Evolutionary conservation across 2,888 invertebrate species (phyloP), one percentile per base, ranked within the genome.

Genomic region (Disparrhopalites patrizii): DNA sequence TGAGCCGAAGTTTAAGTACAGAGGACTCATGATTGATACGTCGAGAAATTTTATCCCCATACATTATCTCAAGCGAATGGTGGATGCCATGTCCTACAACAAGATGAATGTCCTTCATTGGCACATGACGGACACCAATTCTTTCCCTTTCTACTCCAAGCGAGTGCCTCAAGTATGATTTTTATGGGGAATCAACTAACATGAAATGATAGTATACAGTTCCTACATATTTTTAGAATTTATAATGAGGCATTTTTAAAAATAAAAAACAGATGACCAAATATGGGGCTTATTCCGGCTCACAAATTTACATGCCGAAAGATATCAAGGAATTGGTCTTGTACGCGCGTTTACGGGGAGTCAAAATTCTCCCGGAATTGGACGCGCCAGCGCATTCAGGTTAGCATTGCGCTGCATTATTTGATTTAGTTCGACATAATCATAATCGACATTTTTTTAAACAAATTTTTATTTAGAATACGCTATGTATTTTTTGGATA

Each of bases 41-140:
- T 79, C 83, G 1, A 76, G 84, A 20, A 77, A 76, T 65, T 77
- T 74, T 63, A 71, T 76, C 61, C 86, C 91, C 0, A 79, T 92
- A 70, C 78, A 78, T 10, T 83, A 84, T 50, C 85, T 92, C 15
- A 84, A 85, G 75, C 84, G 83, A 70, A 89, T 89, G 62, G 82
- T 94, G 70, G 89, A 93, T 75, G 94, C 86, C 0, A 91, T 96
- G 89, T 88, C 89, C 0, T 84, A 89, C 15, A 88, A 88, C 55
- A 96, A 96, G 80, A 66, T 83, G 77, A 83, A 83, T 73, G 81
- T 82, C 7, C 78, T 83, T 63, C 83, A 83, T 73, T 83, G 82
- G 82, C 76, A 75, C 68, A 62, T 76, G 4, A 69, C 76, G 0
- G 83, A 83, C 74, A 81, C 82, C 60, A 81, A 82, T 70, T 81